Evolutionary conservation across 2,797 vertebrate species (phyloP).

Genomic region (Odontamblyopus rebecca): DNA sequence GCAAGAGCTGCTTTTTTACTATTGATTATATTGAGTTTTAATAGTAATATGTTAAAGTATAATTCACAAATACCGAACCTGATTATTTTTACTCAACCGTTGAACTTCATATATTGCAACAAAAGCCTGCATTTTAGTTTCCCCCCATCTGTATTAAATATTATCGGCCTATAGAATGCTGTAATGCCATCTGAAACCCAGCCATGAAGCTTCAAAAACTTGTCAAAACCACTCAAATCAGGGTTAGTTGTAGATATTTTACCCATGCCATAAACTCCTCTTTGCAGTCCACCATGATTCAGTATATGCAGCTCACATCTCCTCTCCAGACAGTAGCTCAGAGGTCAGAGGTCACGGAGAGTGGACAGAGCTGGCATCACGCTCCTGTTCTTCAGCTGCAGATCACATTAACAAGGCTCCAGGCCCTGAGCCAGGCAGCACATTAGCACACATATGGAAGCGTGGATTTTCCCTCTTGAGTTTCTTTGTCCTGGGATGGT

Average conservation of each 20-base stretch:
- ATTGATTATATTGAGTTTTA: no score
- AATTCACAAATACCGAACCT: no score
- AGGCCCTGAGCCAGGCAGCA: constrained; percentile 79
- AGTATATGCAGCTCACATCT: constrained; percentile 9
- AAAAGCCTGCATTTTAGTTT: no score
- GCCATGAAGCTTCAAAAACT: no score
- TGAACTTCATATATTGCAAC: no score
- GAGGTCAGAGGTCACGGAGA: constrained; percentile 53
- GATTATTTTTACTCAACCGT: no score
- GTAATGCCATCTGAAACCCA: no score
- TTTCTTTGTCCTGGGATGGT: constrained; percentile 49
- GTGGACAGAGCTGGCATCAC: constrained; percentile 50
- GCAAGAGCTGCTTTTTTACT: no score
- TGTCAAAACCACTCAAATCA: background rate
- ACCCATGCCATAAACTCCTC: no score
- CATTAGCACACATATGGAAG: constrained; percentile 76
- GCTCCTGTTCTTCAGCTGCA: constrained; percentile 53
- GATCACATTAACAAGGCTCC: constrained; percentile 75
- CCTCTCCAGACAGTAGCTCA: constrained; percentile 28
- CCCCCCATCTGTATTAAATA: no score
- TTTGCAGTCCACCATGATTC: background rate
- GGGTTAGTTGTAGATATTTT: background rate
- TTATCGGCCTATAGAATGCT: no score
- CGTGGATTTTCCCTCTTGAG: constrained; percentile 60
- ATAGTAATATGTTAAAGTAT: no score